Evolutionary conservation across 2,113 vertebrate species (phyloP), one percentile per base, ranked within the genome.

Genomic region (Sorex araneus): DNA sequence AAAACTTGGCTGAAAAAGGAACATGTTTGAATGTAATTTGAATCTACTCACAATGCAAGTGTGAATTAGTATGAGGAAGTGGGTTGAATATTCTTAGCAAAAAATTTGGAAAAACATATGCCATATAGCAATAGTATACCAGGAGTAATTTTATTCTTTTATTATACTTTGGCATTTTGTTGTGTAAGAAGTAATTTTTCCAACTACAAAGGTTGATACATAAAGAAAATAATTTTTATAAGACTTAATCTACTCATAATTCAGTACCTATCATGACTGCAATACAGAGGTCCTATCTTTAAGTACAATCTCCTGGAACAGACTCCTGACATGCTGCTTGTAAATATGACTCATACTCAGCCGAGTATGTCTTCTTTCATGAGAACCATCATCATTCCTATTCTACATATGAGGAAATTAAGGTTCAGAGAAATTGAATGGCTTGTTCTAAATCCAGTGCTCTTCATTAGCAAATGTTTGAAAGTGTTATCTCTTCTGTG

Each of bases 171-270:
- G 34, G 30, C 18, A 63, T 69, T 80, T 93, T 79, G 28, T 30
- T 86, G 70, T 75, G 28, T 32, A 93, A 70, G 23, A 71, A 78
- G 2, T 67, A 23, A 74, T 78, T 95, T 79, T 76, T 6, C 43
- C 86, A 76, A 75, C 70, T 32, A 43, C 10, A 91, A 92, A 76
- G 57, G 21, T 84, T 89, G 45, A 9, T 83, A 80, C 84, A 71
- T 28, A 91, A 84, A 82, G 87, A 30, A 73, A n/a, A 66, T 66
- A 47, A 50, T 84, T 30, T 28, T 89, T 54, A 78, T 28, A 19
- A 91, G 40, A 1, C 54, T 12, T 12, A 89, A 40, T 40, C 40
- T 40, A 28, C 6, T 85, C 3, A 78, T 88, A 87, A 71, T 34
- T 79, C 71, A 89, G 60, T 28, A 84, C 28, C 32, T 69, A 36